Evolutionary conservation across 2,888 invertebrate genomes (phyloP), one percentile per base, ranked within the genome.

Genomic region (Amorpha juglandis): DNA sequence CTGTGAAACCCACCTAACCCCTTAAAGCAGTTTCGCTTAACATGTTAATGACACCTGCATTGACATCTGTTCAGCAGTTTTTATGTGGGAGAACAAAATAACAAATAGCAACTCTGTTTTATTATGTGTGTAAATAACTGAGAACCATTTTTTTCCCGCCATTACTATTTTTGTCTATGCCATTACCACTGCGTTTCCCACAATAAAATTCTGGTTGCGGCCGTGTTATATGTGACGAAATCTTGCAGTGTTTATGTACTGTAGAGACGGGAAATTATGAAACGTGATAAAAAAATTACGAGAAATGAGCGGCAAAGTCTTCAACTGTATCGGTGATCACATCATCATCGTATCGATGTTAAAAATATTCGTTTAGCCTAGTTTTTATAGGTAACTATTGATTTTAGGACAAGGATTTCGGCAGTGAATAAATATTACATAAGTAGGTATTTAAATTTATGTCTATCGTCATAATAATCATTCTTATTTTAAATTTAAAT

Each of bases 211-310:
- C 58, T 58, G 38, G 42, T 42, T 58, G 38, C 58, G 42, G 16
- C 42, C 58, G 16, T 58, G 58, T 58, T 3, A 33, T 8, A 42
- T 12, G 38, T 58, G 42, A 38, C 58, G 58, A 58, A 38, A 52
- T 33, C 19, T 12, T 14, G 0, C 52, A 38, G 16, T 19, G 58
- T 58, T 42, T 58, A 58, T 38, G 58, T 19, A 42, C 38, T 16
- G 38, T 11, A 58, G 58, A 42, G 19, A 19, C 58, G 58, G 58
- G 58, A 58, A 58, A 58, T 58, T 58, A 58, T 58, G 58, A 58
- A 58, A 58, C 19, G 42, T 38, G 58, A 42, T 58, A 58, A n/a
- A n/a, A 58, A 58, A 58, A 16, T 55, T 3, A 19, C 6, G 9
- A 58, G 58, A 58, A 58, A 42, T 42, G 16, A 58, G 42, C 58